Evolutionary conservation across 2,888 invertebrate species (phyloP).

Genomic region (Conomelus anceps): DNA sequence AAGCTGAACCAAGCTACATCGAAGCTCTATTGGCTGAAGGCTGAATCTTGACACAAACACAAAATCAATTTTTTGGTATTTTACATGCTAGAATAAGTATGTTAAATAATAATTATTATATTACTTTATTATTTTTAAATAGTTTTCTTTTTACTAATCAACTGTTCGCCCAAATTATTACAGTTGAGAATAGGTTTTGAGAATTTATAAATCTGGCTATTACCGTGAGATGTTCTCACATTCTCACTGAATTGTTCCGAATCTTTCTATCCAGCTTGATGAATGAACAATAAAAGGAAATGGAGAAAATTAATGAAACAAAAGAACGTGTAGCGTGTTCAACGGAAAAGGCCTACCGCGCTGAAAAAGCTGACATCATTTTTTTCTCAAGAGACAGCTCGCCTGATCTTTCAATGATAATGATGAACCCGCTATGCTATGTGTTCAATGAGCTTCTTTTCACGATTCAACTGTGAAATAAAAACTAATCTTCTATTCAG

Average conservation of each 20-base stretch:
- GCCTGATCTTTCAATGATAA: neutral
- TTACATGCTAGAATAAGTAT: too few species aligned
- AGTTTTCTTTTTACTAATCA: too few species aligned
- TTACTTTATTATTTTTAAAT: too few species aligned
- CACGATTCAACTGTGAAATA: neutral
- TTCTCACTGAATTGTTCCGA: neutral
- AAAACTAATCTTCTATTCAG: neutral
- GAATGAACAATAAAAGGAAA: neutral
- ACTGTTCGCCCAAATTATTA: too few species aligned
- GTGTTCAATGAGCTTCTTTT: neutral
- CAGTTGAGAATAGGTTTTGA: too few species aligned
- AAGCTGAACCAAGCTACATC: too few species aligned
- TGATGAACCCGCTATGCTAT: neutral
- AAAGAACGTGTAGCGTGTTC: neutral
- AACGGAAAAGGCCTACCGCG: neutral
- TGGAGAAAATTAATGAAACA: neutral
- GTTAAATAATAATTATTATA: too few species aligned
- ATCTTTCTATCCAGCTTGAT: neutral
- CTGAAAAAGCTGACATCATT: neutral
- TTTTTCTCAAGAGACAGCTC: neutral
- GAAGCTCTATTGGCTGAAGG: too few species aligned
- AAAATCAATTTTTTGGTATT: too few species aligned
- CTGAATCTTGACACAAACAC: too few species aligned
- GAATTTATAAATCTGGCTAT: neutral
- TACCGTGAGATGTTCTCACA: neutral